Evolutionary conservation across 2,113 vertebrate genomes (phyloP).

Genomic region (Thamnaconus septentrionalis): DNA sequence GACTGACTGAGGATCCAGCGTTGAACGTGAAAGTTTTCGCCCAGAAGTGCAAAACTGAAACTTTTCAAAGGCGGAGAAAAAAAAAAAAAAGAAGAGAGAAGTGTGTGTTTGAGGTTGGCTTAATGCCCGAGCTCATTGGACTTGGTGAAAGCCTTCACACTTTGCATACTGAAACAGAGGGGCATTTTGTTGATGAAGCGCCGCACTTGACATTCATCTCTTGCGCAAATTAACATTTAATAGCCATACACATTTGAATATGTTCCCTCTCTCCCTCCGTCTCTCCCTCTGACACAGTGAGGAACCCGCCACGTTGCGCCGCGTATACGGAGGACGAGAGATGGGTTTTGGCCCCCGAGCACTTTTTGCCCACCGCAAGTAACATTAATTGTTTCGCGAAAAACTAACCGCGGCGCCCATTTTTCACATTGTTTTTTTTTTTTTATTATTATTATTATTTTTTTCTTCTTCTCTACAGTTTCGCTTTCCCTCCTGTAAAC

Average conservation of each 20-base stretch:
- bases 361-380: slow-evolving; percentile 55
- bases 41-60: neutral
- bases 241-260: slow-evolving; percentile 71
- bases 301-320: slow-evolving; percentile 47
- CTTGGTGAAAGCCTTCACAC: slow-evolving; percentile 34
- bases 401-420: slow-evolving; percentile 48
- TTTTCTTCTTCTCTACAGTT: no score
- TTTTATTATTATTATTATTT: no score
- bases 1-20: no score
- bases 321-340: slow-evolving; percentile 45
- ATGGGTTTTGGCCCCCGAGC: slow-evolving; percentile 64
- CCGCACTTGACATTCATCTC: slow-evolving; percentile 65
- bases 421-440: slow-evolving; percentile 55
- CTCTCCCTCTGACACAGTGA: slow-evolving; percentile 63
- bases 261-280: slow-evolving; percentile 62
- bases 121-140: slow-evolving; percentile 43
- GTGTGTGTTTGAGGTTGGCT: slow-evolving; percentile 27
- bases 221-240: slow-evolving; percentile 76
- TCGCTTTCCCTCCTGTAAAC: slow-evolving; percentile 62
- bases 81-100: slow-evolving; percentile 13
- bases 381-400: slow-evolving; percentile 63
- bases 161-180: slow-evolving; percentile 53
- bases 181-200: slow-evolving; percentile 67
- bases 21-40: no score
- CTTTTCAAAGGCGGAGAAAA: slow-evolving; percentile 5